phyloP scores from a whole-genome alignment of 2,797 vertebrate genomes.

The Chaetodon trifasciatus region DNA sequence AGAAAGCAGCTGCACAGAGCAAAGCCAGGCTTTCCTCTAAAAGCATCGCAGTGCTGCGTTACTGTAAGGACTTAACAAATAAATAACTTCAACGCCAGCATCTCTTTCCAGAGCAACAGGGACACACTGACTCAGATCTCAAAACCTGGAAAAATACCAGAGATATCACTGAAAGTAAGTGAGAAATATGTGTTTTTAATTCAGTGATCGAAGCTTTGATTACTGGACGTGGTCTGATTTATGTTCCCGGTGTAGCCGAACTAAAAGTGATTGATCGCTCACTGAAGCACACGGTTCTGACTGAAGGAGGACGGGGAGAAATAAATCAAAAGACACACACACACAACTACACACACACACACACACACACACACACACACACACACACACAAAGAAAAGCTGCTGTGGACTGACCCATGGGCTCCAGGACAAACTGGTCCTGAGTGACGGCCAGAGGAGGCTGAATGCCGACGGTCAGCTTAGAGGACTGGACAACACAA shows the following conservation, averaged over 20 bases:
- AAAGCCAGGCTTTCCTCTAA: background rate
- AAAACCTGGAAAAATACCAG: too few relatives aligned
- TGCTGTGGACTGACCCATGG: conserved; percentile 86
- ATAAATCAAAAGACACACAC: background rate
- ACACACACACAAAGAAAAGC: background rate
- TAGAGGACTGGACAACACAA: conserved; percentile 80
- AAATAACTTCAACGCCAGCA: background rate
- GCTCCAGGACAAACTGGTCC: conserved; percentile 89
- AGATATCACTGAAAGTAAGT: too few relatives aligned
- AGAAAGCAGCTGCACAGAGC: conserved; percentile 42
- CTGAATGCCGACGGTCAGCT: conserved; percentile 88
- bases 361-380: background rate
- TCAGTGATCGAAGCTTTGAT: too few relatives aligned
- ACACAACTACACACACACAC: background rate
- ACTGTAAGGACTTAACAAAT: background rate
- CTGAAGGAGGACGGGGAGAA: background rate
- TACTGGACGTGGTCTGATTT: too few relatives aligned
- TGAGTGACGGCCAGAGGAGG: conserved; percentile 89
- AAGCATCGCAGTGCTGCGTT: background rate
- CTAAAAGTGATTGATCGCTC: too few relatives aligned
- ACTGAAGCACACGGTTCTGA: too few relatives aligned
- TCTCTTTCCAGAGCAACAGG: too few relatives aligned
- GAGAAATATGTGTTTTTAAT: too few relatives aligned
- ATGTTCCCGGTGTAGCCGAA: too few relatives aligned
- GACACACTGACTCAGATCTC: too few relatives aligned